Evolutionary conservation across 2,113 vertebrate genomes (phyloP), one percentile per base, ranked within the genome.

Genomic region (Uria aalge): DNA sequence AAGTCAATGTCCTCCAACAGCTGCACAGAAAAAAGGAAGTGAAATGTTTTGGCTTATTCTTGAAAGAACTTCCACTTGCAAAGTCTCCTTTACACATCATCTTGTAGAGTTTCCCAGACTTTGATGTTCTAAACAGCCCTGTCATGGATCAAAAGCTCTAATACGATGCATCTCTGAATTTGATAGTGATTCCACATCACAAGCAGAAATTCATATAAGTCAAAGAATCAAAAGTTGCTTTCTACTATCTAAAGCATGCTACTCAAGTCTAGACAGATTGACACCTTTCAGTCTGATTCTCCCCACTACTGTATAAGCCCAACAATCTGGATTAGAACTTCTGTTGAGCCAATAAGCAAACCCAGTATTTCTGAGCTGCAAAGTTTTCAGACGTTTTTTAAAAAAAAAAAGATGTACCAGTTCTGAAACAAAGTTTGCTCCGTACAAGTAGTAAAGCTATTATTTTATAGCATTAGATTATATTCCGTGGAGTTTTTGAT

Each of bases 231-330:
- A 9, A 76, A 60, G 27, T 24, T 74, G 50, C 7, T 64, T 73
- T 64, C 56, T 57, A 8, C 12, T 36, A 1, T 4, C 53, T 68
- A 40, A 48, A 90, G 32, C 22, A 71, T 2, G 2, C 19, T 67
- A 29, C 7, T 80, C 21, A 2, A 21, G 29, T 40, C 34, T 57
- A 48, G 34, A 32, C 15, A 76, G 23, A 68, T 2, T 5, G 11
- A 72, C 3, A 12, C 30, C 40, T 30, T 80, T 43, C 40, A 84
- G 67, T 4, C 16, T 2, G 3, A 47, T 55, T 85, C 19, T 55
- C 23, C 11, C 20, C 27, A 59, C 17, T 48, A 45, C 24, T 13
- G 6, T 26, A 13, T 27, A 55, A 56, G 0, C 1, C 26, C 0
- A 79, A 55, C 8, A 47, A 80, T 11, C 5, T 56, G 14, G 16